These are phyloP conservation scores for Xestia ashworthii DNA, from an alignment of 2,888 invertebrate genomes.

Conservation along the genomic window DNA sequence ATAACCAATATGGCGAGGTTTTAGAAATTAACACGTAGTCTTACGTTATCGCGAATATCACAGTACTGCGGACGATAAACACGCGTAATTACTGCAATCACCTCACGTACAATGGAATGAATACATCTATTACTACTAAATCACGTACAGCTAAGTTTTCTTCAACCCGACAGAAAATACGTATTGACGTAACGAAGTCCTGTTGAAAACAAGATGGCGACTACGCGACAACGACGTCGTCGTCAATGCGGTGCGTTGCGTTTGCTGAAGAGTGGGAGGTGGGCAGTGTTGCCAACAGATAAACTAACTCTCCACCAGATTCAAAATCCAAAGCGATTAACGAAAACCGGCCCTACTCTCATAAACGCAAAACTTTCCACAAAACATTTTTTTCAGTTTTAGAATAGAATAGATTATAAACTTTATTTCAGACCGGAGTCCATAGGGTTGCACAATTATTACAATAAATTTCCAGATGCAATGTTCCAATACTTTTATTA, in stretches of 20 bases:
- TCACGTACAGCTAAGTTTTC: constrained; percentile 71
- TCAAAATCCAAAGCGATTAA: too few species aligned
- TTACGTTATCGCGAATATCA: constrained; percentile 84
- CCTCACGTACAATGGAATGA: constrained; percentile 78
- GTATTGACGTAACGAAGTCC: constrained; percentile 63
- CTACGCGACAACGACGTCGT: neutral
- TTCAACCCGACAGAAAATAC: constrained; percentile 48
- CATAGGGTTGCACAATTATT: too few species aligned
- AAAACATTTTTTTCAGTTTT: too few species aligned
- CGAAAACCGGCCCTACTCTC: too few species aligned
- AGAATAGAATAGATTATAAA: too few species aligned
- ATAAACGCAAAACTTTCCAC: too few species aligned
- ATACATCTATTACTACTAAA: constrained; percentile 67
- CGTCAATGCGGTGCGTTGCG: constrained; percentile 4
- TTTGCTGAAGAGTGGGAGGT: constrained; percentile 9
- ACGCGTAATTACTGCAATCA: constrained; percentile 71
- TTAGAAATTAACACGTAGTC: constrained; percentile 76
- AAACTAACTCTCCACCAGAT: too few species aligned
- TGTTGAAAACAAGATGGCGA: constrained; percentile 78
- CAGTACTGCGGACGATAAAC: constrained; percentile 70
- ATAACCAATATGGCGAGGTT: constrained; percentile 85
- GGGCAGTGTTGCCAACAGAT: constrained; percentile 1
- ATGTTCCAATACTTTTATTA: too few species aligned
- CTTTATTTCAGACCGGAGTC: too few species aligned
- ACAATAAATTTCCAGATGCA: too few species aligned